Evolutionary conservation across 2,797 vertebrate species (phyloP), one percentile per base, ranked within the genome.

Genomic region (Cossypha caffra): DNA sequence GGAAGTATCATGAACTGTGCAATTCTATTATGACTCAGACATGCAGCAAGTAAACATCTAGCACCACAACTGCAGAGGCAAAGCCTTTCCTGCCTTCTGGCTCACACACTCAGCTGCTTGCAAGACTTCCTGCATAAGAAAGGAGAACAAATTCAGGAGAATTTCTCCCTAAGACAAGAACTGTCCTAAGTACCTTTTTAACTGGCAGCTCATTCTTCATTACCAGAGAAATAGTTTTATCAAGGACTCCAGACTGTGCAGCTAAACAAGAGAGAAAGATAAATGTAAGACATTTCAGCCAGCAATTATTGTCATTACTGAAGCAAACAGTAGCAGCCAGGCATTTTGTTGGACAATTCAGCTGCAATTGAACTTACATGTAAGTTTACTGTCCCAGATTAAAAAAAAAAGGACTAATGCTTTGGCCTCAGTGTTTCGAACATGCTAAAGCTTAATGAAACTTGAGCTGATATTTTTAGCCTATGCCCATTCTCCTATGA

Each of bases 241-340:
- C 98, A 51, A 99, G 98, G 59, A 99, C 89, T 58, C 98, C 98
- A 91, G 99, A 98, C 92, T 99, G 99, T 75, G 99, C 99, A 97
- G 99, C 99, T 99, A 83, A 28, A 91, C 85, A 83, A 84, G 10
- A 97, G 86, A 97, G 21, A 69, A 80, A n/a, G 24, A 43, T 16
- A 19, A 16, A 7, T 1, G 1, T 54, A 48, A 43, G 43, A 43
- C 43, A 21, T 37, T 86, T 37, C 13, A 67, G 63, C 25, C 31
- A 79, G 17, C 21, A 48, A 11, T 71, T 78, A 11, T 74, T 78
- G 40, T 48, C 37, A 42, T 47, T 38, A 51, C 24, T 79, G 55
- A 25, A 88, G 57, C 57, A 51, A 63, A 57, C 25, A 35, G 37
- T 17, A 43, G 8, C 18, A 78, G 40, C 40, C 26, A 57, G 15